phyloP scores from a whole-genome alignment of 2,113 vertebrate genomes.

The Maccullochella peelii region DNA sequence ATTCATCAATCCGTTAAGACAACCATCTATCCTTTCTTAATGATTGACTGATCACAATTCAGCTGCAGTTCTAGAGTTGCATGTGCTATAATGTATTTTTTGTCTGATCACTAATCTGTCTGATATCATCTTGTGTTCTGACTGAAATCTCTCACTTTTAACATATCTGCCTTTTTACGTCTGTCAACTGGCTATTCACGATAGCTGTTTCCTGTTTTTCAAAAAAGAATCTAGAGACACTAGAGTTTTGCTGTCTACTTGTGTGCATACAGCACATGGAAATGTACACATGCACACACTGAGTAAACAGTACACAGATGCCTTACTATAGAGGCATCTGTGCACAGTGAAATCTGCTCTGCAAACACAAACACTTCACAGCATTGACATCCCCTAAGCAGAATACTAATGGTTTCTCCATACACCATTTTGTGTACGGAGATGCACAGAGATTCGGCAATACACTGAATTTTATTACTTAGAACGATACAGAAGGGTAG shows the following conservation, averaged over 20 bases:
- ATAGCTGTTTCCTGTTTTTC: not conserved
- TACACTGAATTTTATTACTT: not conserved
- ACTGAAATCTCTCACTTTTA: not conserved
- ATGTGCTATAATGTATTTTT: too few species aligned
- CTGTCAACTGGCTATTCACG: not conserved
- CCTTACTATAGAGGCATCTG: slow-evolving; percentile 13
- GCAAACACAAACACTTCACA: slow-evolving; percentile 30
- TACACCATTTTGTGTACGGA: not conserved
- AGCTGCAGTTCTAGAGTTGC: too few species aligned
- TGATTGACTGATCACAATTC: too few species aligned
- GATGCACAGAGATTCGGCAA: not conserved
- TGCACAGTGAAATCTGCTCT: slow-evolving; percentile 16
- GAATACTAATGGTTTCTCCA: slow-evolving; percentile 17
- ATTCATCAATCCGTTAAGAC: not conserved
- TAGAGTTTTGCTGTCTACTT: not conserved
- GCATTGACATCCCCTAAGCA: not conserved
- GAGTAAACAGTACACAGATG: slow-evolving; percentile 20
- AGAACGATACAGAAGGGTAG: not conserved
- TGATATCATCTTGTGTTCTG: not conserved
- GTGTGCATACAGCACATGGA: not conserved
- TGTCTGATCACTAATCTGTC: not conserved
- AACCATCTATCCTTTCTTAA: not conserved
- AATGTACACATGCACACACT: not conserved
- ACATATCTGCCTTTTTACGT: not conserved
- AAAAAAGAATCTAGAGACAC: not conserved